Conservation (phyloP, 1,140 invertebrate species). For the Meloidogyne exigua region DNA sequence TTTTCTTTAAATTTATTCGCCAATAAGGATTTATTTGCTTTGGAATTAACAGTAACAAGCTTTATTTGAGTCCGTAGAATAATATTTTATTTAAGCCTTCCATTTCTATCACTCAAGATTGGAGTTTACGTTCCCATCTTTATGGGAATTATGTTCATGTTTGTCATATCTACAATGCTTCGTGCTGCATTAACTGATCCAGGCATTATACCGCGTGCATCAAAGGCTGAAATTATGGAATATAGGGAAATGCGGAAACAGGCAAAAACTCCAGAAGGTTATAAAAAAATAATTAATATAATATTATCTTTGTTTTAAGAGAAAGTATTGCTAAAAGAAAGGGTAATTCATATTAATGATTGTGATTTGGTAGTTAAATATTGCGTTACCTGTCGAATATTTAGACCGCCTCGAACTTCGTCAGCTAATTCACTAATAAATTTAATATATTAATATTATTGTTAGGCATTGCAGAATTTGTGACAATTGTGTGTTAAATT, state of each 20-base stretch:
- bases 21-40: constrained; percentile 88
- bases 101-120: constrained; percentile 77
- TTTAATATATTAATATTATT: neutral
- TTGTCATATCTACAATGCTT: constrained; percentile 83
- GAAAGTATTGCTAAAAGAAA: constrained; percentile 32
- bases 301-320: constrained; percentile 18
- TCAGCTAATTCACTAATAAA: neutral
- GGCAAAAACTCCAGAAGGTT: neutral
- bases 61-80: neutral
- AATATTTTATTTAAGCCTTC: constrained; percentile 74
- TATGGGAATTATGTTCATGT: constrained; percentile 70
- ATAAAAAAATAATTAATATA: neutral
- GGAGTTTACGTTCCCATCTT: constrained; percentile 84
- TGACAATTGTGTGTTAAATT: constrained; percentile 91
- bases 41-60: constrained; percentile 78
- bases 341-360: constrained; percentile 82
- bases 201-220: constrained; percentile 86
- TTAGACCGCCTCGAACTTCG: constrained; percentile 65
- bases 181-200: constrained; percentile 90
- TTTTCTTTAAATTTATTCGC: constrained; percentile 83
- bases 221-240: constrained; percentile 83
- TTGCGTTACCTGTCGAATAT: constrained; percentile 98
- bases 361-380: constrained; percentile 93
- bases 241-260: constrained; percentile 65
- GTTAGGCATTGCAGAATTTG: constrained; percentile 90